Percentiles rank a stretch among this genome's conserved stretches.
These are phyloP conservation scores for Tenthredo amoena DNA, from an alignment of 2,888 invertebrate species.

Conservation along the genomic window DNA sequence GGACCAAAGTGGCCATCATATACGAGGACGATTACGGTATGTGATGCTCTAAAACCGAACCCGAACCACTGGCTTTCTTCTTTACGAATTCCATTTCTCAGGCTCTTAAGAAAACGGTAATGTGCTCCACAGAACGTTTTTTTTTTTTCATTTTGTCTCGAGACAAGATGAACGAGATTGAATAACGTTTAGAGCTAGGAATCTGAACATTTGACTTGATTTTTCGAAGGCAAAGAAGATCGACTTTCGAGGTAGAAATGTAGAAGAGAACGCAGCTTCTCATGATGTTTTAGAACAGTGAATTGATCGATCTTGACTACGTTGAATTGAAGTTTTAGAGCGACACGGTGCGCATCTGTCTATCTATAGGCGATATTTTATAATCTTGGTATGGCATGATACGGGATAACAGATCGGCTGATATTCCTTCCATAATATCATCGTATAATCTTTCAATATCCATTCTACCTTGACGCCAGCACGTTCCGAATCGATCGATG, in stretches of 20 bases:
- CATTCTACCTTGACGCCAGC: constrained; percentile 13
- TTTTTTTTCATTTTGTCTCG: background rate
- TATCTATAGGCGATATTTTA: background rate
- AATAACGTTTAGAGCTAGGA: too few species aligned
- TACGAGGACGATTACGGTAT: constrained; percentile 89
- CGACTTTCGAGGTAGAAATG: background rate
- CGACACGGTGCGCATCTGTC: background rate
- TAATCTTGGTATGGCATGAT: background rate
- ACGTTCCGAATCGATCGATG: constrained; percentile 42
- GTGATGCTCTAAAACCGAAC: background rate
- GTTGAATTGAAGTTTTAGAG: background rate
- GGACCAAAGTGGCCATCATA: constrained; percentile 89
- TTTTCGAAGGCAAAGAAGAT: background rate
- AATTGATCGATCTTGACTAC: background rate
- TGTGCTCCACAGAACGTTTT: background rate
- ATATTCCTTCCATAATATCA: constrained; percentile 8
- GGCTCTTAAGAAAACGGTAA: background rate
- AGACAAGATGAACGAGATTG: background rate
- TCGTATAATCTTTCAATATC: constrained; percentile 47
- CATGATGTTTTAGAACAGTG: background rate
- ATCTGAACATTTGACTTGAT: too few species aligned
- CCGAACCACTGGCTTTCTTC: background rate
- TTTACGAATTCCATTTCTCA: background rate
- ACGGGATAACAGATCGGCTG: background rate
- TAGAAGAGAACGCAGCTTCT: background rate